Evolutionary conservation across 1,140 invertebrate genomes (phyloP), one percentile per base, ranked within the genome.

Genomic region (Phortica variegata): DNA sequence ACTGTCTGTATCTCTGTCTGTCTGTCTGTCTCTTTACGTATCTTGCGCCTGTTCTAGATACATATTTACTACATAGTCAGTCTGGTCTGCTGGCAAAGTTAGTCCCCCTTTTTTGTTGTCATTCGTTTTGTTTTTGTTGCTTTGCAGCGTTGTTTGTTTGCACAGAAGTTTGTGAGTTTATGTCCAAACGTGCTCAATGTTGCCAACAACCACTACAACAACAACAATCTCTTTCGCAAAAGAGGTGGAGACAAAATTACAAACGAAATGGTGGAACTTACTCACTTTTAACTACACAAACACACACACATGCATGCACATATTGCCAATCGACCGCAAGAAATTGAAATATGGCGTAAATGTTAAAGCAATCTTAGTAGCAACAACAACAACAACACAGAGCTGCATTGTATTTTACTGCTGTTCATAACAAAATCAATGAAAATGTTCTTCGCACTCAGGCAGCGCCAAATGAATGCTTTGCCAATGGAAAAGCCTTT

Each of bases 281-380:
- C 26, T 34, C 12, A n/a, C n/a, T n/a, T n/a, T n/a, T n/a, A 15
- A 34, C 16, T 4, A n/a, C 5, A 4, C 33, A 34, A n/a, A n/a
- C 33, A 34, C 10, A 7, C 33, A 34, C 10, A 6, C 12, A n/a
- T 15, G 5, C 4, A 10, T 60, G 68, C 62, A 66, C 63, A 66
- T 66, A 63, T 60, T 68, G 63, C 68, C 68, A 68, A 68, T 60
- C 23, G 23, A 63, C 63, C 60, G 60, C 62, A 60, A 63, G 63
- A 68, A 68, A 60, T 60, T 68, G 63, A 68, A 68, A 68, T 68
- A 68, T 68, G 63, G 63, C 63, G 65, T 58, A 60, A 44, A 50
- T 13, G 5, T 34, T 34, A 55, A 56, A 61, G 56, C 59, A 68
- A 68, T 68, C 68, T 66, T n/a, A n/a, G n/a, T n/a, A 10, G 23